Percentiles rank a stretch among this genome's conserved stretches.
Evolutionary conservation across 2,888 invertebrate genomes (phyloP).

Genomic region (Trilocha varians): DNA sequence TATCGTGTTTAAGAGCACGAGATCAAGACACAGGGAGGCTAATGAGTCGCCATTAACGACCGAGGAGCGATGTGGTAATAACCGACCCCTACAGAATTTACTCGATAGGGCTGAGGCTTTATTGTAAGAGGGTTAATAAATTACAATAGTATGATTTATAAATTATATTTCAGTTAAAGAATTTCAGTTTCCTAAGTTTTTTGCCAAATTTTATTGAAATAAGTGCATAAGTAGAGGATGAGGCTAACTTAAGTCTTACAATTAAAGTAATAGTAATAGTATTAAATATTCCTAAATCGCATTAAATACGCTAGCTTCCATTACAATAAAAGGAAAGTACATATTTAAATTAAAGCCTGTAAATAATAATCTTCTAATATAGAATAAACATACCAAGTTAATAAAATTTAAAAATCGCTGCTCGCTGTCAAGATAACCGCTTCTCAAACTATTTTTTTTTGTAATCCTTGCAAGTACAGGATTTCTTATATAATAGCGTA

Average conservation of each 20-base stretch:
- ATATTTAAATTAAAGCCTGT: too few relatives aligned
- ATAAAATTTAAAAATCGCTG: neutral
- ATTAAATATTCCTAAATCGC: too few relatives aligned
- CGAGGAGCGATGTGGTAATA: constrained; percentile 48
- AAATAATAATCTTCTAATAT: neutral
- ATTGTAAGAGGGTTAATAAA: constrained; percentile 5
- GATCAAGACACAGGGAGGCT: constrained; percentile 17
- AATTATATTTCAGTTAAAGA: too few relatives aligned
- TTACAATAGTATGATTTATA: too few relatives aligned
- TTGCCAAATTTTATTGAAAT: too few relatives aligned
- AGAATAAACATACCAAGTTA: neutral
- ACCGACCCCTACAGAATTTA: constrained; percentile 26
- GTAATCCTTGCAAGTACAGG: constrained; percentile 24
- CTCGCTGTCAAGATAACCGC: neutral
- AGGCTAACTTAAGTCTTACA: too few relatives aligned
- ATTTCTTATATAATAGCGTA: constrained; percentile 34
- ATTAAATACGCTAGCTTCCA: too few relatives aligned
- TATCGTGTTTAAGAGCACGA: constrained; percentile 17
- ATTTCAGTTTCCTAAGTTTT: too few relatives aligned
- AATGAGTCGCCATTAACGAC: constrained; percentile 40
- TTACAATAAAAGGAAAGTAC: too few relatives aligned
- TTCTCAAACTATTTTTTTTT: neutral
- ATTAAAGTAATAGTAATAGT: too few relatives aligned
- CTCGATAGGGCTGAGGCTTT: constrained; percentile 18
- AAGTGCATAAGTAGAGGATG: too few relatives aligned